A percentile compares a stretch with the other conserved stretches of the same genome.
phyloP scores from a whole-genome alignment of 2,888 invertebrate genomes.

The Chromoteleia sp. region DNA sequence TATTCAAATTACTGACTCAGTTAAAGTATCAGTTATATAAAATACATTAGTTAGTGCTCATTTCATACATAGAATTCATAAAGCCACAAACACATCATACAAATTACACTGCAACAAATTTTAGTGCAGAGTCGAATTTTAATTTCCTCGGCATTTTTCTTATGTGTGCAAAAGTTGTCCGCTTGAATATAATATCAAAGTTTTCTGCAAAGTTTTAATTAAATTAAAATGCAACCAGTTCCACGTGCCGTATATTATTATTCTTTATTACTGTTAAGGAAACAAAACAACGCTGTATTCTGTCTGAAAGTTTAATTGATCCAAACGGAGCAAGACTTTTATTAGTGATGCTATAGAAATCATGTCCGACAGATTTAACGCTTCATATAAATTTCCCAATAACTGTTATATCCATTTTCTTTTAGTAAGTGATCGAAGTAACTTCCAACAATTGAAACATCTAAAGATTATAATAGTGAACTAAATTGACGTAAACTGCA shows the following conservation, averaged over 20 bases:
- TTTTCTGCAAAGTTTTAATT: constrained; percentile 10
- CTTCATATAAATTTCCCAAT: neutral
- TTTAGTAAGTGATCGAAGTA: neutral
- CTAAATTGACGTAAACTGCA: neutral
- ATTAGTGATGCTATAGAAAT: neutral
- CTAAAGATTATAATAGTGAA: neutral
- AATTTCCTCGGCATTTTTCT: constrained; percentile 5
- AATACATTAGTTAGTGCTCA: too few species aligned
- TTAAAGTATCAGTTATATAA: too few species aligned
- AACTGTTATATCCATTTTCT: neutral
- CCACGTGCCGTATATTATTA: neutral
- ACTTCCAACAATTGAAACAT: neutral
- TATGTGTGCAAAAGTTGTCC: neutral
- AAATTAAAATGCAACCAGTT: constrained; percentile 18
- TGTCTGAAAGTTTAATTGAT: constrained; percentile 4
- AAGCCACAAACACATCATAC: neutral
- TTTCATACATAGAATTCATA: too few species aligned
- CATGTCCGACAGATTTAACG: neutral
- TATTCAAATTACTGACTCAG: too few species aligned
- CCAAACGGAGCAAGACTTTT: neutral
- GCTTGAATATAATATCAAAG: constrained; percentile 12
- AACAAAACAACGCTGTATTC: constrained; percentile 10
- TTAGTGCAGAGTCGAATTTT: neutral
- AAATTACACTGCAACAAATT: neutral
- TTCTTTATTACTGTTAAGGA: neutral